phyloP scores from a whole-genome alignment of 2,888 invertebrate species.

The Hypsopygia costalis region DNA sequence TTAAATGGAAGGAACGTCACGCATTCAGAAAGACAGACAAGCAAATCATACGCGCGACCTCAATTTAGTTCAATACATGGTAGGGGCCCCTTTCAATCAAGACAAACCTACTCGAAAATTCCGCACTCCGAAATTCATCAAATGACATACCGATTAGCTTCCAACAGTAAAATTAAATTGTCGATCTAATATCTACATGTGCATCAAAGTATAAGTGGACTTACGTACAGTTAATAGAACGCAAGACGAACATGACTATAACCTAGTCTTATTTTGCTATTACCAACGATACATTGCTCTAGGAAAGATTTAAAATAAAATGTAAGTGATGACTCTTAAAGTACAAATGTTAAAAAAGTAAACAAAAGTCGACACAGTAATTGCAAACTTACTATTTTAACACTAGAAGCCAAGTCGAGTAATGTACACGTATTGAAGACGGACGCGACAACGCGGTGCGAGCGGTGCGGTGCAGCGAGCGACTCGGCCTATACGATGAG shows the following conservation, averaged over 20 bases:
- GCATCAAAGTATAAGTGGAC: conserved; percentile 74
- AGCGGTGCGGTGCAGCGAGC: conserved; percentile 40
- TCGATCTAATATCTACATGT: conserved; percentile 65
- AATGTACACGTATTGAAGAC: conserved; percentile 61
- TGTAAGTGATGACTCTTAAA: conserved; percentile 51
- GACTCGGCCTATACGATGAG: conserved; percentile 23
- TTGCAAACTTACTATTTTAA: conserved; percentile 58
- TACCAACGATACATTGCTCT: conserved; percentile 61
- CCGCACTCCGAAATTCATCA: conserved; percentile 64
- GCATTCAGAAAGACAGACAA: conserved; percentile 30
- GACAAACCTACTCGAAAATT: conserved; percentile 46
- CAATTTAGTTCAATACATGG: conserved; percentile 28
- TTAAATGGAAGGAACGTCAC: conserved; percentile 28
- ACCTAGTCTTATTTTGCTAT: conserved; percentile 71
- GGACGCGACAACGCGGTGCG: conserved; percentile 63
- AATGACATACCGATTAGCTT: conserved; percentile 71
- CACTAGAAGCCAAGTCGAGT: conserved; percentile 73
- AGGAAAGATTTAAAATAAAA: conserved; percentile 53
- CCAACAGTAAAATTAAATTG: conserved; percentile 63
- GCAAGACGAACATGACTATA: conserved; percentile 64
- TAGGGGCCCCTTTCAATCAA: conserved; percentile 44
- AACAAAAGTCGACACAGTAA: conserved; percentile 57
- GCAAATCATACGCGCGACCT: conserved; percentile 33
- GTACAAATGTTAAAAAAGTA: conserved; percentile 62
- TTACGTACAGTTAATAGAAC: conserved; percentile 70